Evolutionary conservation across 2,113 vertebrate genomes (phyloP).

Genomic region (Brienomyrus longianalis): DNA sequence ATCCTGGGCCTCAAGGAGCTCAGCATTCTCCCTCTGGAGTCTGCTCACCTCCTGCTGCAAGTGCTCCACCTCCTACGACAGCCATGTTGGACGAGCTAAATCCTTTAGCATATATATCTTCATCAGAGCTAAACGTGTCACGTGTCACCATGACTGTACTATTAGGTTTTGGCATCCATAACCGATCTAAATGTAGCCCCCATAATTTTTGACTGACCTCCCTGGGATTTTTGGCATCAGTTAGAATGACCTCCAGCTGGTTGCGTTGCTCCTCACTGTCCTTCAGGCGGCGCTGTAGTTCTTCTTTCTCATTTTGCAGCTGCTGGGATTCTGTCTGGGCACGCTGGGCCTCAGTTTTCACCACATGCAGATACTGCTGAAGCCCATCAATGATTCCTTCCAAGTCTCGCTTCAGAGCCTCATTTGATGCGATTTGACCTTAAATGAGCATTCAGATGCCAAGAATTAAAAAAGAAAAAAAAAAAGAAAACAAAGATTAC

Average conservation of each 20-base stretch:
- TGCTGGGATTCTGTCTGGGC: conserved; percentile 63
- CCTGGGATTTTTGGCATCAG: conserved; percentile 63
- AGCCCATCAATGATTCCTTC: conserved; percentile 76
- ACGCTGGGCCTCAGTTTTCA: conserved; percentile 69
- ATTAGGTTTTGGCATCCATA: background rate
- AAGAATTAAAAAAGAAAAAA: background rate
- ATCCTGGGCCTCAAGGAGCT: conserved; percentile 57
- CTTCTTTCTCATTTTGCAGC: conserved; percentile 67
- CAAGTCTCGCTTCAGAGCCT: conserved; percentile 78
- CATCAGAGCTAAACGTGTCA: background rate
- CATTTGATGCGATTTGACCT: conserved; percentile 88
- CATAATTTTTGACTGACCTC: conserved; percentile 53
- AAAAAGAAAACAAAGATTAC: background rate
- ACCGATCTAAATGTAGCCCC: background rate
- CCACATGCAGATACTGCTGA: conserved; percentile 73
- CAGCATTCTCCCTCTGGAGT: conserved; percentile 55
- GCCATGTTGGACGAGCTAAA: background rate
- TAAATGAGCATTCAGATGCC: background rate
- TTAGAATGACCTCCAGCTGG: conserved; percentile 61
- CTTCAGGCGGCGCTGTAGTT: conserved; percentile 62
- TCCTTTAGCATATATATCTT: background rate
- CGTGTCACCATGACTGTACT: background rate
- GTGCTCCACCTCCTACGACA: conserved; percentile 58
- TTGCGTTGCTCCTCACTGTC: conserved; percentile 62
- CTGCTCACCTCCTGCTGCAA: conserved; percentile 61